These are phyloP conservation scores for Diadegma fenestrale DNA, from an alignment of 2,888 invertebrate genomes.

Conservation along the genomic window DNA sequence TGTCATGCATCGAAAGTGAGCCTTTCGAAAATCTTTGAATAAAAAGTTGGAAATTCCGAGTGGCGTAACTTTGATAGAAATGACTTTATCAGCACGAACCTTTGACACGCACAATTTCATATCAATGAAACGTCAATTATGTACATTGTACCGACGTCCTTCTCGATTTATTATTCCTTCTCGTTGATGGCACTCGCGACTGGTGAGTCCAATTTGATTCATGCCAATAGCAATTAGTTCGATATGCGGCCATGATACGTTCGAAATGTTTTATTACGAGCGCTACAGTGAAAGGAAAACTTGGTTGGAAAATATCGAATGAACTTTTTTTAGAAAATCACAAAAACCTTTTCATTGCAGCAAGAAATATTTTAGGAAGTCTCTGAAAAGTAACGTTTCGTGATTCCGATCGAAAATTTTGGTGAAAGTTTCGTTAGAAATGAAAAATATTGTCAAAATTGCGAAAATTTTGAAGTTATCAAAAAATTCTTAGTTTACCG, in stretches of 20 bases:
- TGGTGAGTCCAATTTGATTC: neutral
- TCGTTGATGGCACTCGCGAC: neutral
- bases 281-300: too few species aligned
- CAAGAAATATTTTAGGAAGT: too few species aligned
- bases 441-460: too few species aligned
- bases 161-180: neutral
- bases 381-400: too few species aligned
- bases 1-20: neutral
- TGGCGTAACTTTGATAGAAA: neutral
- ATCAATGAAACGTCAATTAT: neutral
- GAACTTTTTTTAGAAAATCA: too few species aligned
- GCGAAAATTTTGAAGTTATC: too few species aligned
- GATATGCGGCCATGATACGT: neutral
- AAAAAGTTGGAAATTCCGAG: neutral
- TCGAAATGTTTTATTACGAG: neutral
- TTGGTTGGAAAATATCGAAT: too few species aligned
- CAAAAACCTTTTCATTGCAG: too few species aligned
- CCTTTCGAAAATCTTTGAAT: neutral
- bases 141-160: neutral
- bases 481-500: too few species aligned
- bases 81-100: neutral
- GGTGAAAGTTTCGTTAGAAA: too few species aligned
- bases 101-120: neutral
- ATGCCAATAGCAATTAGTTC: neutral
- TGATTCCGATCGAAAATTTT: too few species aligned